Base-by-base conservation (phyloP, 2,797 vertebrate genomes). In the Lepilemur ruficaudatus region DNA sequence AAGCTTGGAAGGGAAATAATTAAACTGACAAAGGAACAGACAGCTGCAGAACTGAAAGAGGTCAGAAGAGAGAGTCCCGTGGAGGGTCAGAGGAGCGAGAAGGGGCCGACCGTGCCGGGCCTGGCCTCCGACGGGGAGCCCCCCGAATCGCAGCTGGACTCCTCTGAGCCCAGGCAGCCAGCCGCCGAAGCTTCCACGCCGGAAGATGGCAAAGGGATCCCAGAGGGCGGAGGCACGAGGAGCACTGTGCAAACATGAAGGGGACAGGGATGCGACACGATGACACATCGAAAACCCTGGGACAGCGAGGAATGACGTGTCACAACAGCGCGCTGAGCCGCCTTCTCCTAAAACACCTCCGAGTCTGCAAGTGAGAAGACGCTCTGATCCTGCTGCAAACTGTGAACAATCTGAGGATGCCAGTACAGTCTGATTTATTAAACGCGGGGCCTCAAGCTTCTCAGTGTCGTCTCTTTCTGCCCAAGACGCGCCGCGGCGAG, bases 1-100 rank as follows among this genome's bases (percentile, higher is more conserved):
- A 96, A 98, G 90, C 95, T 98, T 14, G 98, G 97, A 95, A 98
- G 97, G 81, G 98, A 98, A 90, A 97, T 97, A 17, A 96, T 97
- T 98, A 98, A 98, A 96, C 97, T 98, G 98, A 98, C 97, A 12
- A 98, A 98, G 72, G 98, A 98, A 18, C 97, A 93, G 95, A 98
- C 97, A 43, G 81, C 96, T 61, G 92, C 82, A 25, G 98, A 98
- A 87, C 96, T 98, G 78, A 99, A 98, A 96, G 98, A 91, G 50
- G 96, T 85, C 63, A 38, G 80, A 61, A 79, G 82, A 67, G 94
- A 92, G 1, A 1, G 82, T 72, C 89, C 95, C 1, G 2, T 5
- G 4, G 97, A 90, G 59, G 92, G 93, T 25, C 96, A 57, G 73
- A 70, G 63, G 52, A 23, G 57, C 0, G 25, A 35, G 0, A 57